Percentiles rank a stretch among this genome's conserved stretches.
Evolutionary conservation across 1,140 invertebrate genomes (phyloP).

Genomic region (Planococcus citri): DNA sequence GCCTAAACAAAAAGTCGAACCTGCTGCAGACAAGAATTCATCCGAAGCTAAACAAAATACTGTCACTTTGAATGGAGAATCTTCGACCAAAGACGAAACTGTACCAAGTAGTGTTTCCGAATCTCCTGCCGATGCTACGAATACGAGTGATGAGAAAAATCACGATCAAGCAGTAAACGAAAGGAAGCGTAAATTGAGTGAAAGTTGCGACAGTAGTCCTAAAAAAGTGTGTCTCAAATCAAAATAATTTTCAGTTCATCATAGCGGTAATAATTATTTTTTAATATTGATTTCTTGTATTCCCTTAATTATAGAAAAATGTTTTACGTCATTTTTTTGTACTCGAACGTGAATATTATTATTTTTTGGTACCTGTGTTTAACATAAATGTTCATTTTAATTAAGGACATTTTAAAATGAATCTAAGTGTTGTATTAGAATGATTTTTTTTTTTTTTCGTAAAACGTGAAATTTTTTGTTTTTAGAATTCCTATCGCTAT

Average conservation of each 20-base stretch:
- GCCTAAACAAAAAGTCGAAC: conserved; percentile 41
- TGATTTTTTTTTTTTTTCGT: no score
- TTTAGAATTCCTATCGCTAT: no score
- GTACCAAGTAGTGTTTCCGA: neutral
- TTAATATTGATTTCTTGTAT: no score
- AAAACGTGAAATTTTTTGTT: no score
- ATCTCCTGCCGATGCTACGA: neutral
- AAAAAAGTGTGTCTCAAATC: neutral
- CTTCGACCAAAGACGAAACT: neutral
- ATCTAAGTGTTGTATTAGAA: no score
- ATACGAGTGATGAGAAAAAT: neutral
- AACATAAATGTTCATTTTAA: no score
- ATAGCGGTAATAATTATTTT: no score
- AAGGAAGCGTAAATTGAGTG: neutral
- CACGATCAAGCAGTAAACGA: neutral
- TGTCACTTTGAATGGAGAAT: neutral
- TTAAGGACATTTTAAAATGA: no score
- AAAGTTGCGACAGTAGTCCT: neutral
- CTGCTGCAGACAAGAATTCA: neutral
- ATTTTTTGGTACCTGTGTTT: no score
- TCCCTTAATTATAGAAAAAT: no score
- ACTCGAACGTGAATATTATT: neutral
- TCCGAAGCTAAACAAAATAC: neutral
- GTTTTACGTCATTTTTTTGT: no score
- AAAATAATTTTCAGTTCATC: neutral